Evolutionary conservation across 2,888 invertebrate genomes (phyloP), one percentile per base, ranked within the genome.

Genomic region (Adelognathus sp.): DNA sequence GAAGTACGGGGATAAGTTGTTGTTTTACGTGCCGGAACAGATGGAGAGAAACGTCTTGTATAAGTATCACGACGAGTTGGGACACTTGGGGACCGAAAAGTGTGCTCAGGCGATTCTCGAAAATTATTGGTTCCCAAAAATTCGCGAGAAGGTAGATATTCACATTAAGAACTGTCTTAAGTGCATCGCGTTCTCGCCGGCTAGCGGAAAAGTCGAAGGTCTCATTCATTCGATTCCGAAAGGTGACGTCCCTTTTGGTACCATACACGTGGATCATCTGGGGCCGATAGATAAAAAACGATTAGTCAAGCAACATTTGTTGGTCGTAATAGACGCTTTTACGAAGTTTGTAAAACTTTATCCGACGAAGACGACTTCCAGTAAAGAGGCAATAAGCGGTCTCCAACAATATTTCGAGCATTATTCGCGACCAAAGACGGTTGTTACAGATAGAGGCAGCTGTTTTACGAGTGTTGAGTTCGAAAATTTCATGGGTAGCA

Each of bases 381-480:
- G 77, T 6, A 67, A 66, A 29, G 83, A 86, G 21, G 83, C 69
- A 6, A 79, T 86, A 9, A 66, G 76, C 14, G 66, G 56, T 18
- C 21, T 87, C 4, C 56, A 52, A 14, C 16, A 50, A 9, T 86
- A 86, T 75, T 85, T 86, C 41, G 29, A 41, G 0, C 44, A 31
- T 27, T 87, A 84, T 44, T 83, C 82, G 39, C 70, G 76, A 18
- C 86, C 87, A 0, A 31, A 31, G 7, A 29, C 63, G 7, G 66
- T 87, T 1, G 79, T 87, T 11, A 80, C 84, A 0, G 88, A 89
- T 70, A 46, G 88, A 33, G 88, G 89, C 3, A 83, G 81, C 9
- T 82, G 82, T 44, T 88, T 89, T 70, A 87, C 86, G 1, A 85
- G 85, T 0, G 50, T 60, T 1, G 66, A 73, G n/a, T 89, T 88